These are phyloP conservation scores for Chloropsis hardwickii DNA, from an alignment of 2,113 vertebrate species.

Conservation along the genomic window DNA sequence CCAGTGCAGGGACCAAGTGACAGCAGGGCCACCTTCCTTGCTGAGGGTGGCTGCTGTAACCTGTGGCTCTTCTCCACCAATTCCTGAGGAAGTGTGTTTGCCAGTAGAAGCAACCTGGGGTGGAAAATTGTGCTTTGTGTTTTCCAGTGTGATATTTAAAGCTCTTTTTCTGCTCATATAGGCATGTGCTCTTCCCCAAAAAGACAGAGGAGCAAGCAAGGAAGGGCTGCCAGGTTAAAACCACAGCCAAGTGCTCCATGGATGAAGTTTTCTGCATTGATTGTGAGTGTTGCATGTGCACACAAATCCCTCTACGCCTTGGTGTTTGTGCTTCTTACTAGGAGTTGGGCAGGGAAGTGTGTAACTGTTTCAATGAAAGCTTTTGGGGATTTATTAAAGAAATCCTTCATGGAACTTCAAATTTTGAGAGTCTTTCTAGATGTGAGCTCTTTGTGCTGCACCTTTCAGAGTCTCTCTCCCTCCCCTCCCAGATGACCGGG, in stretches of 20 bases:
- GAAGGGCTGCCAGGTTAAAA: background rate
- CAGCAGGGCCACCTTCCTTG: fast-evolving
- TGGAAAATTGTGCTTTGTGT: background rate
- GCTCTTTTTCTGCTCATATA: fast-evolving
- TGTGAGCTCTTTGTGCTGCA: background rate
- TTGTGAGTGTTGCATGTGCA: background rate
- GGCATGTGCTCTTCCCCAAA: background rate
- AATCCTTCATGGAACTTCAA: background rate
- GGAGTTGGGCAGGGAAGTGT: background rate
- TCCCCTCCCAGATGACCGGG: background rate
- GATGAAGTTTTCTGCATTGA: background rate
- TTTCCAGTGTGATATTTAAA: background rate
- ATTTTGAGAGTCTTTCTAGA: background rate
- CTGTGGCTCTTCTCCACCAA: background rate
- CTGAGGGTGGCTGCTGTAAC: background rate
- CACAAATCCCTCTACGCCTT: background rate
- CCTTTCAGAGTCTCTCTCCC: background rate
- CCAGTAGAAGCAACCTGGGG: background rate
- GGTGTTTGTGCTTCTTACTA: background rate
- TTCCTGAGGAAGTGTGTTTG: background rate
- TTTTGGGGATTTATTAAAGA: background rate
- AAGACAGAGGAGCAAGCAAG: background rate
- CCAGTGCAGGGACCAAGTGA: background rate
- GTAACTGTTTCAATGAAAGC: background rate
- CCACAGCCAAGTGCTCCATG: background rate